Percentiles rank a stretch among this genome's conserved stretches.
Evolutionary conservation across 2,888 invertebrate genomes (phyloP).

Genomic region (Drosophila koepferae): DNA sequence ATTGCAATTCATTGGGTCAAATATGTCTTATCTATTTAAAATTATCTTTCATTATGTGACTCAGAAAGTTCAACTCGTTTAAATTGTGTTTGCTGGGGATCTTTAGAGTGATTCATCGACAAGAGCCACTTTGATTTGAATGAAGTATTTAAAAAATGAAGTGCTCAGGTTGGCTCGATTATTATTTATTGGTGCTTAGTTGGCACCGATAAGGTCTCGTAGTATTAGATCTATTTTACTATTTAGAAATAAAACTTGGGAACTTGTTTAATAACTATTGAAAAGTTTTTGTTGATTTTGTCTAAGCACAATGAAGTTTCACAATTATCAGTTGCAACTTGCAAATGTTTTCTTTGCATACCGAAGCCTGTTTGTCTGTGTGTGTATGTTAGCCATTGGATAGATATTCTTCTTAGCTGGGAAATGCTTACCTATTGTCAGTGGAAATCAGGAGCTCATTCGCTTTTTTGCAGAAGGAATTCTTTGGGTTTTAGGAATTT

Average conservation of each 20-base stretch:
- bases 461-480: slow-evolving; percentile 22
- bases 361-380: not conserved
- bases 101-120: not conserved
- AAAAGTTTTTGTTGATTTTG: slow-evolving; percentile 6
- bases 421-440: slow-evolving; percentile 12
- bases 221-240: not conserved
- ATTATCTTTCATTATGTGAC: not conserved
- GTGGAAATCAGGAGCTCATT: slow-evolving; percentile 20
- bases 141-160: not conserved
- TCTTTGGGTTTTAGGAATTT: not conserved
- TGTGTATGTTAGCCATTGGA: slow-evolving; percentile 8
- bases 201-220: not conserved
- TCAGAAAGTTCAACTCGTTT: not conserved
- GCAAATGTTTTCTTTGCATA: not conserved
- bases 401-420: slow-evolving; percentile 35
- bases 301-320: not conserved
- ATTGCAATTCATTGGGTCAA: not conserved
- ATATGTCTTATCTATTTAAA: not conserved
- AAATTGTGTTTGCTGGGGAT: not conserved
- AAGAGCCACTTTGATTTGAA: not conserved
- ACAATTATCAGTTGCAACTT: not conserved
- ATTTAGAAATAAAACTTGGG: not conserved
- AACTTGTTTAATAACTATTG: too few species aligned
- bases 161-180: not conserved
- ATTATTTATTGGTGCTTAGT: not conserved